These are phyloP conservation scores for Drosophila melanogaster DNA, from an alignment of 1,140 invertebrate genomes.

Conservation along the genomic window Release_6_plus_ISO1_MT NC_004354.4:16242501-16243000, in stretches of 20 bases:
- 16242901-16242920: slow-evolving; percentile 50
- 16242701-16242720: neutral
- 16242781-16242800: slow-evolving; percentile 39
- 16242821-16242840: slow-evolving; percentile 75
- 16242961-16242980: slow-evolving; percentile 68
- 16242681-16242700: neutral
- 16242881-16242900: slow-evolving; percentile 39
- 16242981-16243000: slow-evolving; percentile 70
- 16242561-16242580: slow-evolving; percentile 42
- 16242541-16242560: slow-evolving; percentile 5
- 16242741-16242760: neutral
- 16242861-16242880: slow-evolving; percentile 76
- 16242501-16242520: slow-evolving; percentile 73
- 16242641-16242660: slow-evolving; percentile 27
- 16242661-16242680: slow-evolving; percentile 4
- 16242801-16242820: slow-evolving; percentile 68
- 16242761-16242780: neutral
- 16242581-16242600: slow-evolving; percentile 32
- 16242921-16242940: slow-evolving; percentile 38
- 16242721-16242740: neutral
- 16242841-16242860: slow-evolving; percentile 81
- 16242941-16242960: slow-evolving; percentile 47
- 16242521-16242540: slow-evolving; percentile 38
- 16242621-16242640: slow-evolving; percentile 55
- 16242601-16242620: slow-evolving; percentile 58